Evolutionary conservation across 2,113 vertebrate species (phyloP).

Genomic region (Larimichthys polyactis): DNA sequence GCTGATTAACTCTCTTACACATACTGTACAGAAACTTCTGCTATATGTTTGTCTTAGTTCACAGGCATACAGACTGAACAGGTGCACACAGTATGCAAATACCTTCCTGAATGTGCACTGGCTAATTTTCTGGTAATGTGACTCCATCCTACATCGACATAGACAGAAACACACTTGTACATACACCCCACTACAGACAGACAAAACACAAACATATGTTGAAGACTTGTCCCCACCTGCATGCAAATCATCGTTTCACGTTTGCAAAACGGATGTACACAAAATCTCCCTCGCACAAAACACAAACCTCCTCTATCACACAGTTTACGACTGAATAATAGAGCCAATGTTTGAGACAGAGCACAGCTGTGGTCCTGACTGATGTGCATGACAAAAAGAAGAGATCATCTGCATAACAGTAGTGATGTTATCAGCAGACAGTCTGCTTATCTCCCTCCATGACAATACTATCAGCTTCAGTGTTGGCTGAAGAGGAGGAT

Average conservation of each 20-base stretch:
- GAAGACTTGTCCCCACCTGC: not conserved
- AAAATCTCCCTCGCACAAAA: not conserved
- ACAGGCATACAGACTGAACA: not conserved
- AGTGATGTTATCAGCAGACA: slow-evolving; percentile 23
- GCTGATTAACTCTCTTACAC: slow-evolving; percentile 18
- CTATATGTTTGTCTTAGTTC: not conserved
- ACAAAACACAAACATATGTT: not conserved
- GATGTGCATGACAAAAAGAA: not conserved
- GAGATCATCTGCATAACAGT: slow-evolving; percentile 26
- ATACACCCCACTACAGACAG: not conserved
- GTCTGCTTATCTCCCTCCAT: slow-evolving; percentile 17
- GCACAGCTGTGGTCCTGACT: not conserved
- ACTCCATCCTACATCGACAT: not conserved
- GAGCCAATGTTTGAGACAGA: not conserved
- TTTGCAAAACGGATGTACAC: not conserved
- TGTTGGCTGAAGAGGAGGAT: not conserved
- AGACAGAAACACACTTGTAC: not conserved
- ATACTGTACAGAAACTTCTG: not conserved
- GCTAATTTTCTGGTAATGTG: not conserved
- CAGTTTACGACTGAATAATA: not conserved
- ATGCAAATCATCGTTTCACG: slow-evolving; percentile 61
- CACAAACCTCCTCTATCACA: not conserved
- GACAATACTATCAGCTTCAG: slow-evolving; percentile 16
- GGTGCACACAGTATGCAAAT: slow-evolving; percentile 34
- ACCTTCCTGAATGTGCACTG: slow-evolving; percentile 4